Base-by-base conservation (phyloP, 2,797 vertebrate species). In the Melanogrammus aeglefinus region DNA sequence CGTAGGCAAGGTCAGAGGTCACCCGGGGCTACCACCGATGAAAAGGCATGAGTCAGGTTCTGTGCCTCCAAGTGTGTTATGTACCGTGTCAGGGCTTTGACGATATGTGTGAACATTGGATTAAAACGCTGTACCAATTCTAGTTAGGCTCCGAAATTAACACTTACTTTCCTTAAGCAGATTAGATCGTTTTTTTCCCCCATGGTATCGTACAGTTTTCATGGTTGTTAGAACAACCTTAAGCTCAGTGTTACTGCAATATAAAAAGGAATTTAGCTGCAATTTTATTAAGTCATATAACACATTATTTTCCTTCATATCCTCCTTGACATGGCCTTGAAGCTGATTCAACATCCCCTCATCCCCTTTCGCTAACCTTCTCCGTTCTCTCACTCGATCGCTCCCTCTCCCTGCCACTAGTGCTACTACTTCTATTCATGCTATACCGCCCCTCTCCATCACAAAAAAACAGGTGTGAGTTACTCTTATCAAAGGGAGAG, bases 1-100 rank as follows among this genome's bases (percentile, higher is more conserved):
- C 74, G 79, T 29, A 79, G 81, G 70, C 77, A 72, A 84, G 86
- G 90, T 90, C 87, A 87, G 57, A 81, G 82, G 84, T 89, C 83
- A 79, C 44, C 31, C 14, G 76, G 76, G 75, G 73, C 16, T 76
- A 80, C 86, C 83, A 33, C 79, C 39, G 73, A 84, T 47, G 77
- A 84, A 69, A 31, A 76, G 41, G 24, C 73, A 27, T 83, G 80
- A 85, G 70, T 88, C 27, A 73, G 44, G 76, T 73, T 51, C 36
- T 14, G 76, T 76, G 71, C 79, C 74, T 2, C 44, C 69, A 35
- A 75, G 10, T 76, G 44, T 38, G 24, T 51, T 24, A 63, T 63
- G 18, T 18, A 57, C 47, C 6, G 57, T 63, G 57, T 63, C 57
- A n/a, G 47, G 16, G 47, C 47, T 57, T 57, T 63, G 57, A 69